Evolutionary conservation across 2,888 invertebrate species (phyloP).

Genomic region (Rhagium mordax): DNA sequence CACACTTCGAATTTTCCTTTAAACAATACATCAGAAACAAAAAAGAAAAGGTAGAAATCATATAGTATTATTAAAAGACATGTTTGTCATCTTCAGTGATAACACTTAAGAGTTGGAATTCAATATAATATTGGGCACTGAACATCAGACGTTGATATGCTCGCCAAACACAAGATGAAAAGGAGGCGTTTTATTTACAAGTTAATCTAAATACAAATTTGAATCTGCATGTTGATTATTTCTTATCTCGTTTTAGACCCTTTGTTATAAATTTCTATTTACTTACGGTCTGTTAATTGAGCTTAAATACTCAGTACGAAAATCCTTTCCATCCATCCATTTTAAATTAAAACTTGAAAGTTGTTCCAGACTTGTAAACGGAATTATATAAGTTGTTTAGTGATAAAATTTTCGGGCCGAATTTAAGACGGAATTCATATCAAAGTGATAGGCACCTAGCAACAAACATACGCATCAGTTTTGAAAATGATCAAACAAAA

Average conservation of each 20-base stretch:
- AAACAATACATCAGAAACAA: no score
- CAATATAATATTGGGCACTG: no score
- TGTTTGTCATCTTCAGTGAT: no score
- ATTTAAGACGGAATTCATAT: no score
- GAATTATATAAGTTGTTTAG: neutral
- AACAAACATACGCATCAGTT: no score
- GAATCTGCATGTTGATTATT: slow-evolving; percentile 36
- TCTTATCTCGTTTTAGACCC: slow-evolving; percentile 12
- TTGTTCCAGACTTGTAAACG: neutral
- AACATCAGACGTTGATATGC: neutral
- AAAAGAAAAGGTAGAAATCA: no score
- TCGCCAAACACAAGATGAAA: neutral
- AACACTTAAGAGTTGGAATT: no score
- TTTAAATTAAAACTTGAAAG: slow-evolving; percentile 8
- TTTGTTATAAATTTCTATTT: slow-evolving; percentile 26
- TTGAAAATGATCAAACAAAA: no score
- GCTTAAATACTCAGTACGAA: neutral
- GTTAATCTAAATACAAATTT: slow-evolving; percentile 36
- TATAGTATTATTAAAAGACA: no score
- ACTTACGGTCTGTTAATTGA: slow-evolving; percentile 20
- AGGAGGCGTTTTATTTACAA: slow-evolving; percentile 16
- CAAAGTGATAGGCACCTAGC: no score
- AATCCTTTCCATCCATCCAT: no score
- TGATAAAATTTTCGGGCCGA: neutral
- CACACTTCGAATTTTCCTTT: no score